These are phyloP conservation scores for Asbolus verrucosus DNA, from an alignment of 1,140 invertebrate genomes.

Conservation along the genomic window DNA sequence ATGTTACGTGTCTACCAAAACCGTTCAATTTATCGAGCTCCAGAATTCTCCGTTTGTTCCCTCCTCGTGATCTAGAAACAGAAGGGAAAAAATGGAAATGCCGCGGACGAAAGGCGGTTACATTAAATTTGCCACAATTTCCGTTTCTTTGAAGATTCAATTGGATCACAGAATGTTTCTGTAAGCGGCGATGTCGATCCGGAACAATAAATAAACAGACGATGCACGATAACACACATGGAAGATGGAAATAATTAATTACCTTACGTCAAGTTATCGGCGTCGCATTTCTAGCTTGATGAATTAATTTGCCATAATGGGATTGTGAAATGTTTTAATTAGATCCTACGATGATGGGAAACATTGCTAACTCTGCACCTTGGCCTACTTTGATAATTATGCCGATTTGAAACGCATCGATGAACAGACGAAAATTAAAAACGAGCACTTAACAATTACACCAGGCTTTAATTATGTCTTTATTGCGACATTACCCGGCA, in stretches of 20 bases:
- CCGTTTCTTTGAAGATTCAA: too few relatives aligned
- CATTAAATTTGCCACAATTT: too few relatives aligned
- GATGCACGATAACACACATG: too few relatives aligned
- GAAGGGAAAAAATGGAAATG: background rate
- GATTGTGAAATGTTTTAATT: constrained; percentile 52
- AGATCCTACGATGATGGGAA: constrained; percentile 46
- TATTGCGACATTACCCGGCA: constrained; percentile 36
- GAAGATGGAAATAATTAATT: too few relatives aligned
- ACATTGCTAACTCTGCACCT: constrained; percentile 49
- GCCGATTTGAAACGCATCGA: constrained; percentile 51
- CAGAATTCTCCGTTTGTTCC: background rate
- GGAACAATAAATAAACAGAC: too few relatives aligned
- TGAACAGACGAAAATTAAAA: constrained; percentile 46
- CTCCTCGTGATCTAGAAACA: background rate
- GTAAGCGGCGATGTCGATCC: too few relatives aligned
- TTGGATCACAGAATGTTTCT: too few relatives aligned
- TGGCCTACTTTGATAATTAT: constrained; percentile 57
- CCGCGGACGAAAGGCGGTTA: too few relatives aligned
- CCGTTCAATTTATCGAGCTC: too few relatives aligned
- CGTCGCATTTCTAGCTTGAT: too few relatives aligned
- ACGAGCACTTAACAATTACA: constrained; percentile 35
- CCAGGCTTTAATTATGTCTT: constrained; percentile 42
- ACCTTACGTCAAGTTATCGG: background rate
- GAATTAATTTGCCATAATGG: constrained; percentile 21
- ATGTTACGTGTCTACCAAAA: constrained; percentile 15